A percentile compares a stretch with the other conserved stretches of the same genome.
Evolutionary conservation across 2,113 vertebrate genomes (phyloP).

Genomic region (Amphiprion ocellaris): DNA sequence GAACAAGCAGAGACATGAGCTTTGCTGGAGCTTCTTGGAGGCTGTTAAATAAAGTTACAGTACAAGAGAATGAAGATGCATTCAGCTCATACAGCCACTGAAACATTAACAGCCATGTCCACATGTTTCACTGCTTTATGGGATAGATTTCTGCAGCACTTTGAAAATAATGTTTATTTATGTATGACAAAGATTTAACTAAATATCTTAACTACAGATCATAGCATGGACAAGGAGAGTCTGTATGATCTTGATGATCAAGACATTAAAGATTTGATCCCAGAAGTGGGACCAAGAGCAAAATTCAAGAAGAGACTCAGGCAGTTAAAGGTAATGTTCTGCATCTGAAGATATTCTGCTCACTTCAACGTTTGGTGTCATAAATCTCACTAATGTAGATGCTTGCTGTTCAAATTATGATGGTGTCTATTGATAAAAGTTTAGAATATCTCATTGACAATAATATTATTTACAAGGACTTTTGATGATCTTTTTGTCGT

Average conservation of each 20-base stretch:
- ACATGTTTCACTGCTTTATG: not conserved
- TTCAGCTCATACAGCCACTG: no score
- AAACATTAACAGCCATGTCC: no score
- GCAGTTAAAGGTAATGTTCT: slow-evolving; percentile 46
- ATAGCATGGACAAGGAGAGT: slow-evolving; percentile 14
- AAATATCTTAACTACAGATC: slow-evolving; percentile 23
- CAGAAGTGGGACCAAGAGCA: not conserved
- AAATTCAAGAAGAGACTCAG: slow-evolving; percentile 28
- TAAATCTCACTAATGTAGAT: not conserved
- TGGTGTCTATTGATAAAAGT: no score
- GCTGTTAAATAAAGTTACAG: no score
- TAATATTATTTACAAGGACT: no score
- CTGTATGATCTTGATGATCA: slow-evolving; percentile 13
- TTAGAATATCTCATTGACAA: no score
- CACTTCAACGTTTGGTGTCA: not conserved
- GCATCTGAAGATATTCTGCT: no score
- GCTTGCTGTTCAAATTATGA: no score
- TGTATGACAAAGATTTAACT: not conserved
- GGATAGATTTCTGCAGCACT: no score
- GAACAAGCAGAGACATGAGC: no score
- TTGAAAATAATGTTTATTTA: not conserved
- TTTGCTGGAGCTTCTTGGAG: no score
- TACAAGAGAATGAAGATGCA: no score
- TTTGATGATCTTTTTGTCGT: not conserved
- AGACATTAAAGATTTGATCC: slow-evolving; percentile 12